Evolutionary conservation across 2,888 invertebrate genomes (phyloP).

Genomic region (Rhamnusium bicolor): DNA sequence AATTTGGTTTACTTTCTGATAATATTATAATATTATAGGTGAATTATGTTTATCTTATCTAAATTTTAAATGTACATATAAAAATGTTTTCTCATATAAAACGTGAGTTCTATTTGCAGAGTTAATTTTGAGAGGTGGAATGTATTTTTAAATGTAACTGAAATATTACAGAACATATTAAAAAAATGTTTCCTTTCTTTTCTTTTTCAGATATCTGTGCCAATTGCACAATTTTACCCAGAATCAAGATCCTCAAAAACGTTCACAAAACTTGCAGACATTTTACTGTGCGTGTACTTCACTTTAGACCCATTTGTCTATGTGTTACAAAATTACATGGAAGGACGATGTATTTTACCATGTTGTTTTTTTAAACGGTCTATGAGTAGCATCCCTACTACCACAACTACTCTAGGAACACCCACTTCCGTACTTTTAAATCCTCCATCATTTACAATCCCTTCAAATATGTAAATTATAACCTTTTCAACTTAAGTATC

Average conservation of each 20-base stretch:
- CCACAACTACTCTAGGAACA: conserved; percentile 48
- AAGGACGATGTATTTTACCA: conserved; percentile 56
- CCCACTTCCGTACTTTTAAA: conserved; percentile 59
- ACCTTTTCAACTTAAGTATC: conserved; percentile 41
- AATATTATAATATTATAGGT: neutral
- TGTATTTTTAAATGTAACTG: too few relatives aligned
- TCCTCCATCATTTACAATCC: conserved; percentile 53
- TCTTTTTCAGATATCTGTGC: conserved; percentile 77
- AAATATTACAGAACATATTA: too few relatives aligned
- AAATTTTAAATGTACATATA: conserved; percentile 1
- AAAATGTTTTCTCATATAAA: too few relatives aligned
- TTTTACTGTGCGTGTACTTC: conserved; percentile 86
- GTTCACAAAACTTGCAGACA: conserved; percentile 78
- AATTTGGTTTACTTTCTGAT: conserved; percentile 2
- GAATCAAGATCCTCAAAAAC: conserved; percentile 65
- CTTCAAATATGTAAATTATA: conserved; percentile 49
- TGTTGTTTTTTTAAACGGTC: conserved; percentile 55
- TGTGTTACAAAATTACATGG: conserved; percentile 79
- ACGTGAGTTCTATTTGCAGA: too few relatives aligned
- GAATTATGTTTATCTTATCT: neutral
- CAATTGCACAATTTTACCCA: conserved; percentile 74
- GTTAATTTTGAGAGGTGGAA: too few relatives aligned
- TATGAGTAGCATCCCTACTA: conserved; percentile 53
- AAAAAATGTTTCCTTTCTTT: too few relatives aligned
- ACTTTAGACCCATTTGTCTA: conserved; percentile 88